A percentile compares a stretch with the other conserved stretches of the same genome.
phyloP scores from a whole-genome alignment of 2,888 invertebrate species.

The Ectemnius continuus region DNA sequence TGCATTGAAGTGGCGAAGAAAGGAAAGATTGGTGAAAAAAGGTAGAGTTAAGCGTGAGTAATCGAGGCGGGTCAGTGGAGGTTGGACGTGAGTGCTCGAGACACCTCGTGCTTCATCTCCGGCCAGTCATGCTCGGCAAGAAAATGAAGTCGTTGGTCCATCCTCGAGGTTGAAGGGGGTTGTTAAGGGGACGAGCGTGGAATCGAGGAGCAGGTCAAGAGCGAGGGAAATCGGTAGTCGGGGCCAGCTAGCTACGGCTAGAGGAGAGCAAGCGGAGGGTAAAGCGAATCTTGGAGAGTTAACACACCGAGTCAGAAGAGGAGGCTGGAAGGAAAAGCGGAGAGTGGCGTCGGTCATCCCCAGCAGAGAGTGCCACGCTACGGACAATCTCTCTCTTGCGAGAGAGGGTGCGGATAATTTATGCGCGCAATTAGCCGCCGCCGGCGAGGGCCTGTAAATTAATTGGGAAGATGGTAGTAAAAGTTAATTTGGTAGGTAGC shows the following conservation, averaged over 20 bases:
- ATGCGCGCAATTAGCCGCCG: slow-evolving; percentile 73
- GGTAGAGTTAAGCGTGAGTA: no score
- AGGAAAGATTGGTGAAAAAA: no score
- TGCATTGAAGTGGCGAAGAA: no score
- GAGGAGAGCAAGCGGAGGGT: no score
- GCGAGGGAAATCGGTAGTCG: neutral
- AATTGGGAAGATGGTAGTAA: slow-evolving; percentile 75
- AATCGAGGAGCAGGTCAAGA: slow-evolving; percentile 22
- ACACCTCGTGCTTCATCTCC: no score
- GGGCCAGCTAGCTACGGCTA: no score
- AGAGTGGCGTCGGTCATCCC: slow-evolving; percentile 39
- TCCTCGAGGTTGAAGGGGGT: no score
- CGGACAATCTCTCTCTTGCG: slow-evolving; percentile 53
- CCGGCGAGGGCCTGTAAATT: slow-evolving; percentile 71
- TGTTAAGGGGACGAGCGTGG: slow-evolving; percentile 34
- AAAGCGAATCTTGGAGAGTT: no score
- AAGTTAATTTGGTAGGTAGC: slow-evolving; percentile 75
- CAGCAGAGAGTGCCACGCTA: slow-evolving; percentile 37
- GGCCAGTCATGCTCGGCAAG: neutral
- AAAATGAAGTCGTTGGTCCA: slow-evolving; percentile 31
- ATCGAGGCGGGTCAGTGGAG: no score
- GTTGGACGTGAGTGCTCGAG: no score
- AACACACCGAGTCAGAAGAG: slow-evolving; percentile 6
- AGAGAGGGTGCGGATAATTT: slow-evolving; percentile 68
- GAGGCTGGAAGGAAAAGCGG: slow-evolving; percentile 10